Percentiles rank a stretch among this genome's conserved stretches.
Evolutionary conservation across 2,113 vertebrate species (phyloP).

Genomic region (Mormoops blainvillei): DNA sequence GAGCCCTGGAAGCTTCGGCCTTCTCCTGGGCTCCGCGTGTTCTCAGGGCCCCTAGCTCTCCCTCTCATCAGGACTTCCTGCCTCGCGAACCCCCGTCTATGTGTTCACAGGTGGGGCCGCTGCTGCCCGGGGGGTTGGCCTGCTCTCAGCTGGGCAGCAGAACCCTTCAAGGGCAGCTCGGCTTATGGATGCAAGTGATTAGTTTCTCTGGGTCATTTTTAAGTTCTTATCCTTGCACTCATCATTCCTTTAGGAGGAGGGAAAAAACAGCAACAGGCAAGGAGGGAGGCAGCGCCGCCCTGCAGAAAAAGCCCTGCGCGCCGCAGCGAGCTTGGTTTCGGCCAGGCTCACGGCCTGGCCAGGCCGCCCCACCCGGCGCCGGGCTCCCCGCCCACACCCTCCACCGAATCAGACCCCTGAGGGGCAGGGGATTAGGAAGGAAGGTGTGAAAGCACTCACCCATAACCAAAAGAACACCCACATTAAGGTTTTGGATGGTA

Average conservation of each 20-base stretch:
- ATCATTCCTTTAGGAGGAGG: neutral
- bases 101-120: neutral
- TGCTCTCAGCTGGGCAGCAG: neutral
- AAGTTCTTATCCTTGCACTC: neutral
- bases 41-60: neutral
- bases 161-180: neutral
- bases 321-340: neutral
- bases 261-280: neutral
- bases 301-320: neutral
- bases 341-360: neutral
- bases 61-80: neutral
- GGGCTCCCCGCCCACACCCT: neutral
- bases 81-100: neutral
- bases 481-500: neutral
- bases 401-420: neutral
- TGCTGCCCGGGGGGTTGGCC: neutral
- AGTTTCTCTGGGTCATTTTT: neutral
- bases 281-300: neutral
- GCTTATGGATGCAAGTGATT: neutral
- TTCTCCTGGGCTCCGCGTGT: fast-evolving
- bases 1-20: neutral
- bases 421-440: neutral
- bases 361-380: fast-evolving
- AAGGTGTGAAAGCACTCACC: neutral
- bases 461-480: neutral